phyloP scores from a whole-genome alignment of 2,113 vertebrate genomes.

The Xenopus borealis region DNA sequence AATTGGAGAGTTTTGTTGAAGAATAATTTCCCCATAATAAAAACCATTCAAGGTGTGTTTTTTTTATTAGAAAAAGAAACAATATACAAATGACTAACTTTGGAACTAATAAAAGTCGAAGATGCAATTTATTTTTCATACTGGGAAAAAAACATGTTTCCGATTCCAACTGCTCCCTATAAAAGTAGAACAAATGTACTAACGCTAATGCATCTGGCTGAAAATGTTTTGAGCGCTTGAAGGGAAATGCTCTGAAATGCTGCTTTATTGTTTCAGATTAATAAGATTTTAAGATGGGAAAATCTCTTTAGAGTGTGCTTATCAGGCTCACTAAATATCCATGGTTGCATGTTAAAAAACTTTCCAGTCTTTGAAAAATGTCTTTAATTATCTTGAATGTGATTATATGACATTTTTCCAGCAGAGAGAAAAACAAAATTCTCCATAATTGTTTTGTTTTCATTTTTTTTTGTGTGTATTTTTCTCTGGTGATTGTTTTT shows the following conservation, averaged over 20 bases:
- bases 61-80: too few relatives aligned
- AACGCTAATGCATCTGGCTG: background rate
- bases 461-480: too few relatives aligned
- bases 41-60: too few relatives aligned
- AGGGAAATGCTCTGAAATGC: constrained; percentile 32
- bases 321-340: constrained; percentile 25
- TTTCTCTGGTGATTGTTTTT: too few relatives aligned
- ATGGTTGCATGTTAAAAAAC: background rate
- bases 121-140: background rate
- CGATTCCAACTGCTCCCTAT: background rate
- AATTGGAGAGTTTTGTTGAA: too few relatives aligned
- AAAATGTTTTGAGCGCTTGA: constrained; percentile 14
- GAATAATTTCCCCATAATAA: too few relatives aligned
- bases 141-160: background rate
- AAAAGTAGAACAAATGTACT: constrained; percentile 1
- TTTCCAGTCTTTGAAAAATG: constrained; percentile 22
- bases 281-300: background rate
- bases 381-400: constrained; percentile 36
- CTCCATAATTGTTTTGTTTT: constrained; percentile 16
- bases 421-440: constrained; percentile 10
- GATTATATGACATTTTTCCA: constrained; percentile 35
- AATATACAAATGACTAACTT: too few relatives aligned
- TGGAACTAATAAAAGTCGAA: too few relatives aligned
- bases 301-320: constrained; percentile 15
- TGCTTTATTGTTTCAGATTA: constrained; percentile 27